Conservation (phyloP, 1,140 invertebrate species). For the Lysiphlebus fabarum region DNA sequence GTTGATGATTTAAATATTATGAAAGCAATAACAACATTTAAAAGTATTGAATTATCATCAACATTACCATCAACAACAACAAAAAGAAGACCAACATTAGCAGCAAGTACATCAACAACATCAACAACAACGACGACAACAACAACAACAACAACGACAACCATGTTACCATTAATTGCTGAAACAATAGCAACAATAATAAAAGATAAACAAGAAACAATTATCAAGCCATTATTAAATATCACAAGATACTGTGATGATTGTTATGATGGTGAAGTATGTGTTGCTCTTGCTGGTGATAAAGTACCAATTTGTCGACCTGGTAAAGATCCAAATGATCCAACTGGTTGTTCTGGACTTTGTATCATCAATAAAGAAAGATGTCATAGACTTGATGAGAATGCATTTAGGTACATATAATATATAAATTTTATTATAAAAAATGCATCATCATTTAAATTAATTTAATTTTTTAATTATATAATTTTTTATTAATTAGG, state of each 20-base stretch:
- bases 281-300: slow-evolving; percentile 63
- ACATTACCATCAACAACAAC: slow-evolving; percentile 11
- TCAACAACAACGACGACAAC: slow-evolving; percentile 30
- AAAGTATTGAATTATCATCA: background rate
- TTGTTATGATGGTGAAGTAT: slow-evolving; percentile 59
- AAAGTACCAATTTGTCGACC: slow-evolving; percentile 62
- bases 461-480: slow-evolving; percentile 3
- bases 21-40: background rate
- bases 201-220: slow-evolving; percentile 30
- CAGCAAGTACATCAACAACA: slow-evolving; percentile 30
- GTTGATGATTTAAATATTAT: background rate
- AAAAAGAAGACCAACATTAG: slow-evolving; percentile 8
- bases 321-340: slow-evolving; percentile 61
- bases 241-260: slow-evolving; percentile 49
- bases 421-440: slow-evolving; percentile 3
- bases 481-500: background rate
- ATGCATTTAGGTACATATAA: slow-evolving; percentile 56
- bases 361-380: slow-evolving; percentile 68
- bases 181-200: slow-evolving; percentile 27
- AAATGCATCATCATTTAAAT: slow-evolving; percentile 3
- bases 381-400: slow-evolving; percentile 65
- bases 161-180: slow-evolving; percentile 1
- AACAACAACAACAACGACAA: slow-evolving; percentile 17
- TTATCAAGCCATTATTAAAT: slow-evolving; percentile 28
- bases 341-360: slow-evolving; percentile 72